Conservation (phyloP, 1,140 invertebrate species). For the Glossosoma conforme region DNA sequence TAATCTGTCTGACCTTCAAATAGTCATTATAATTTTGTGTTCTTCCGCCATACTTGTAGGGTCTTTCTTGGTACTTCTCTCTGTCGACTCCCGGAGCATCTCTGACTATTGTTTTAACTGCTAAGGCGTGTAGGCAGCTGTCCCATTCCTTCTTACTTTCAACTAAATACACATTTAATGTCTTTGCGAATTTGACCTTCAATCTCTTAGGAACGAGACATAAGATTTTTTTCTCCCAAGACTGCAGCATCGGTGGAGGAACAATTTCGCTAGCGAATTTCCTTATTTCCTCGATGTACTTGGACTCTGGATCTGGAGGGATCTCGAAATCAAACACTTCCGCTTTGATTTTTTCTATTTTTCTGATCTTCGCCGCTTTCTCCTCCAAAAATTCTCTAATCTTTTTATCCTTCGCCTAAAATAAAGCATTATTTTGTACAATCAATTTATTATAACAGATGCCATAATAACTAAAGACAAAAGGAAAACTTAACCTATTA, state of each 20-base stretch:
- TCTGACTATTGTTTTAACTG: constrained; percentile 47
- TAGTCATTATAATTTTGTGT: constrained; percentile 56
- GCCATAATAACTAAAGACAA: too few relatives aligned
- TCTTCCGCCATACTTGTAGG: constrained; percentile 54
- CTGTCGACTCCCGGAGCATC: constrained; percentile 42
- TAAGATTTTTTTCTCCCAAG: constrained; percentile 50
- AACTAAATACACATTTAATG: constrained; percentile 44
- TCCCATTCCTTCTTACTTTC: constrained; percentile 50
- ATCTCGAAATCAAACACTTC: constrained; percentile 12
- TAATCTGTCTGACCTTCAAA: constrained; percentile 50
- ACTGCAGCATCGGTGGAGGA: constrained; percentile 43
- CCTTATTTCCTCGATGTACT: constrained; percentile 40
- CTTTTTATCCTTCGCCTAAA: constrained; percentile 25
- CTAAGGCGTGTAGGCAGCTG: constrained; percentile 44
- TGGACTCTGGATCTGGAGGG: constrained; percentile 34
- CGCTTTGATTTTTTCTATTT: constrained; percentile 1
- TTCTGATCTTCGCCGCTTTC: constrained; percentile 15
- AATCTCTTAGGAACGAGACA: constrained; percentile 42
- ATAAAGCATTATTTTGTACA: constrained; percentile 8
- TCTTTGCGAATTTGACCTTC: constrained; percentile 37
- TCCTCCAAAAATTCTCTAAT: constrained; percentile 26
- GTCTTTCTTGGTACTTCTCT: constrained; percentile 41
- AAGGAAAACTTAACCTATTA: too few relatives aligned
- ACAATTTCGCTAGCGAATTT: constrained; percentile 40
- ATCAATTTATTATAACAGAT: background rate